Evolutionary conservation across 1,140 invertebrate genomes (phyloP).

Genomic region (Hydropsyche tenuis): DNA sequence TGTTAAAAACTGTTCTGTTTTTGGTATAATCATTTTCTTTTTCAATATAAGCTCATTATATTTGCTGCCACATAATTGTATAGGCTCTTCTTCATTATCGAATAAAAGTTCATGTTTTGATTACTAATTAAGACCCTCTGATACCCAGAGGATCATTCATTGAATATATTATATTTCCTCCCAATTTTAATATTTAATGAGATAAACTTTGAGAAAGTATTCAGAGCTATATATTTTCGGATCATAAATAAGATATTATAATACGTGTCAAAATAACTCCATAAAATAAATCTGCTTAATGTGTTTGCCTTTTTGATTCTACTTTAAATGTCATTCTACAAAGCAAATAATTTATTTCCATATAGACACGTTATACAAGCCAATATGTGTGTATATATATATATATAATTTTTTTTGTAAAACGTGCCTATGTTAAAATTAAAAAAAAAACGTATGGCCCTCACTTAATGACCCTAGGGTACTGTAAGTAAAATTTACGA

Average conservation of each 20-base stretch:
- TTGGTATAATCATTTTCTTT: no score
- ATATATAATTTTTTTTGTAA: neutral
- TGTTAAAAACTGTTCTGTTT: no score
- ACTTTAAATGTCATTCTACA: conserved; percentile 8
- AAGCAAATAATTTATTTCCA: no score
- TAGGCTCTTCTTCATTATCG: conserved; percentile 18
- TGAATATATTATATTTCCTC: conserved; percentile 8
- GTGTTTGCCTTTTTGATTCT: neutral
- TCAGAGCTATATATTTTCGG: neutral
- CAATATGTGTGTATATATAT: no score
- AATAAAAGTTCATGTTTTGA: conserved; percentile 5
- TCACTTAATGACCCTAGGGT: conserved; percentile 25
- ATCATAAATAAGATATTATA: neutral
- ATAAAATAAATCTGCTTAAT: neutral
- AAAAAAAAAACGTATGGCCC: conserved; percentile 18
- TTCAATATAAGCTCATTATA: no score
- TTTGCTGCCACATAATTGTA: no score
- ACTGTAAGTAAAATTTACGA: conserved; percentile 29
- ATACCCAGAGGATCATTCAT: neutral
- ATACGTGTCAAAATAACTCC: neutral
- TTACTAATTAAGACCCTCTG: conserved; percentile 1
- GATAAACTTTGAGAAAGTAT: neutral
- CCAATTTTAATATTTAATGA: neutral
- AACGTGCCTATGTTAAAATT: conserved; percentile 1
- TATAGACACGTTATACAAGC: no score